phyloP scores from a whole-genome alignment of 2,113 vertebrate species.

The Alethe diademata region DNA sequence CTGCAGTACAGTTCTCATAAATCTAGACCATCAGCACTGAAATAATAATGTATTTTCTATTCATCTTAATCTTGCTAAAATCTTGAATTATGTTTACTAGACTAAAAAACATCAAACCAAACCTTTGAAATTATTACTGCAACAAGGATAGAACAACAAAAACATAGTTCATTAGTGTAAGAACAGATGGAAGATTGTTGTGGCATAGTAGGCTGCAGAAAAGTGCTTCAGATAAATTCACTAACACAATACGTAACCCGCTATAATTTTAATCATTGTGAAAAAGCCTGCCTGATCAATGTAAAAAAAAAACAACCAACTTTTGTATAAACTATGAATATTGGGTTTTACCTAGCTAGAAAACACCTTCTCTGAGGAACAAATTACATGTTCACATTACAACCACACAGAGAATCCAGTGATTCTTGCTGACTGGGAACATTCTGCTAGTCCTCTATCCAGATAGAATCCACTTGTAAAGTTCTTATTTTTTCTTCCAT shows the following conservation, averaged over 20 bases:
- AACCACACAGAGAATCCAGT: not conserved
- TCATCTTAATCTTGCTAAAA: not conserved
- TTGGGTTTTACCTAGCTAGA: not conserved
- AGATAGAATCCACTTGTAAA: not conserved
- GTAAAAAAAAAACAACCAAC: not conserved
- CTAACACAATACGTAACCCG: not conserved
- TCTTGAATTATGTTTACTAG: not conserved
- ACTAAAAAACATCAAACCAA: not conserved
- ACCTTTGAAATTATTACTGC: not conserved
- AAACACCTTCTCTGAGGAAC: not conserved
- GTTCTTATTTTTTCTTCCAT: not conserved
- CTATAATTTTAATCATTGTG: not conserved
- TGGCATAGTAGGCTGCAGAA: not conserved
- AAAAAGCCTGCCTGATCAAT: not conserved
- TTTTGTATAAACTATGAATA: not conserved
- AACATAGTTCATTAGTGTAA: not conserved
- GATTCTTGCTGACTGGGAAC: not conserved
- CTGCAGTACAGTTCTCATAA: not conserved
- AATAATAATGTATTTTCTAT: not conserved
- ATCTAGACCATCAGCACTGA: not conserved
- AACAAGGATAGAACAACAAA: not conserved
- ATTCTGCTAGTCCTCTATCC: not conserved
- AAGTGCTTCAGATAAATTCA: not conserved
- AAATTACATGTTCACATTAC: not conserved
- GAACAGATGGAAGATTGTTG: slow-evolving; percentile 2